These are phyloP conservation scores for Podarcis siculus DNA, from an alignment of 2,797 vertebrate species.

Conservation along the genomic window DNA sequence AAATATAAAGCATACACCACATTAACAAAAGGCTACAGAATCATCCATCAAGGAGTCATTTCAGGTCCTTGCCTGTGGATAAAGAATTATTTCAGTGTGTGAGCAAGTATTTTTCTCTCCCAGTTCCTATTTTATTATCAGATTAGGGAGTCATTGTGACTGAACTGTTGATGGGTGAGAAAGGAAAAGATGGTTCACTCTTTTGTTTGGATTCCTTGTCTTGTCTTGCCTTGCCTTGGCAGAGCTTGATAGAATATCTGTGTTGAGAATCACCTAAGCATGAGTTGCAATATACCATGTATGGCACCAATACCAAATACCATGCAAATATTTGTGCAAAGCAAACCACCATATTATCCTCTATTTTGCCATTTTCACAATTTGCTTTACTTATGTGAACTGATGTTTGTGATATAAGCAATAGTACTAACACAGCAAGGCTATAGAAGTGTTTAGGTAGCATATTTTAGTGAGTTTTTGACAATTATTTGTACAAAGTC, in stretches of 20 bases:
- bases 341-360: background rate
- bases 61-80: constrained; percentile 31
- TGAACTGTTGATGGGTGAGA: background rate
- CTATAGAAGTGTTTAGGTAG: background rate
- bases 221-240: background rate
- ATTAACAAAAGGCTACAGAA: constrained; percentile 46
- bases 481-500: background rate
- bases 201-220: background rate
- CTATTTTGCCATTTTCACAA: constrained; percentile 8
- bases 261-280: background rate
- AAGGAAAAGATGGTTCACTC: background rate
- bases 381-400: background rate
- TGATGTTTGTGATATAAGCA: background rate
- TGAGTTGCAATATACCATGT: background rate
- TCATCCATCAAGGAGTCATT: background rate
- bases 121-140: background rate
- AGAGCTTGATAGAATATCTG: background rate
- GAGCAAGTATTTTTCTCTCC: constrained; percentile 14
- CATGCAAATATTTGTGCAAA: background rate
- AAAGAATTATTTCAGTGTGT: constrained; percentile 25
- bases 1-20: constrained; percentile 59
- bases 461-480: background rate
- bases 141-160: constrained; percentile 1
- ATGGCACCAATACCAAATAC: background rate
- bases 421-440: background rate